These are phyloP conservation scores for Clarias batrachus DNA, from an alignment of 2,113 vertebrate genomes.

Conservation along the genomic window DNA sequence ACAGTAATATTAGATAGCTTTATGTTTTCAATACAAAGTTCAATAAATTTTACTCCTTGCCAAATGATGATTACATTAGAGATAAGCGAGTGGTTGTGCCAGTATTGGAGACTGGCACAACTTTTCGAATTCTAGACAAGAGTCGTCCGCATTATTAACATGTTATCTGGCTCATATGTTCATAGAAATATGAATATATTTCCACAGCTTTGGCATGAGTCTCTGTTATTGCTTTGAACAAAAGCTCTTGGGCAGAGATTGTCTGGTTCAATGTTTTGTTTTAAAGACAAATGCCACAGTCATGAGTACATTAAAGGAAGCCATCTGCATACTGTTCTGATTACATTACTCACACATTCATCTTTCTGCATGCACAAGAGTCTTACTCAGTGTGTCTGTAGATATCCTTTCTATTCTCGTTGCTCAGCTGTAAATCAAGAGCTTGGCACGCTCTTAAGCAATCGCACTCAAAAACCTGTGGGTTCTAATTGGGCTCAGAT, in stretches of 20 bases:
- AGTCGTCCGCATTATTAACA: background rate
- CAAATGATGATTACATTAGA: background rate
- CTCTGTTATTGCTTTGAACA: constrained; percentile 12
- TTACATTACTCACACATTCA: constrained; percentile 35
- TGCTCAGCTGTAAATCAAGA: constrained; percentile 32
- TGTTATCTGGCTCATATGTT: background rate
- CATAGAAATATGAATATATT: background rate
- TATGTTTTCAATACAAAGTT: background rate
- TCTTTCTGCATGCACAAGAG: constrained; percentile 41
- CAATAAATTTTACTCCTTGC: background rate
- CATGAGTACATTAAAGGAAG: constrained; percentile 30
- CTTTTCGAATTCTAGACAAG: background rate
- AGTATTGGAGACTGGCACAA: background rate
- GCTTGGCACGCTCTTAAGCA: constrained; percentile 13
- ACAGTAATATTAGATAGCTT: background rate
- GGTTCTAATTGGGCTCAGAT: constrained; percentile 27
- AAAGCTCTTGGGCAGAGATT: background rate
- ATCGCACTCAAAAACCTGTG: constrained; percentile 31
- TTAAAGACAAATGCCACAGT: constrained; percentile 25
- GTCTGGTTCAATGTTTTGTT: constrained; percentile 8
- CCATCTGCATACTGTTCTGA: constrained; percentile 32
- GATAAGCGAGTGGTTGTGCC: background rate
- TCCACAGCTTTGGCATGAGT: background rate
- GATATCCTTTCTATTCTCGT: constrained; percentile 24
- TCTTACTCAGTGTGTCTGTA: constrained; percentile 23